A percentile compares a stretch with the other conserved stretches of the same genome.
phyloP scores from a whole-genome alignment of 1,140 invertebrate genomes.

The Metaphire vulgaris region DNA sequence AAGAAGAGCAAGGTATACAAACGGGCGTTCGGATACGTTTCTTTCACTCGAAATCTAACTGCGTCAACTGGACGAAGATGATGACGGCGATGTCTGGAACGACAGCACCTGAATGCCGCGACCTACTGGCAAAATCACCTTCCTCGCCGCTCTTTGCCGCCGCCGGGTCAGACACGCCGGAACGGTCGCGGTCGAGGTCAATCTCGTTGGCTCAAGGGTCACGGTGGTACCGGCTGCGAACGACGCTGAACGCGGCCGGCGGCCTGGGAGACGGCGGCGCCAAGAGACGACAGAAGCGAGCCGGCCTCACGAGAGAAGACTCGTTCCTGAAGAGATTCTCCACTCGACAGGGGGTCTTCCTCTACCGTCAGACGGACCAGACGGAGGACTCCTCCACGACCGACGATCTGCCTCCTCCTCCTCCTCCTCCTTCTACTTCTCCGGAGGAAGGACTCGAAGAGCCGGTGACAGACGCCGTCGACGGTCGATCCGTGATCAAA shows the following conservation, averaged over 20 bases:
- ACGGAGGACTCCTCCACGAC: constrained; percentile 22
- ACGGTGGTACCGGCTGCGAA: constrained; percentile 82
- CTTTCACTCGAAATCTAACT: not conserved
- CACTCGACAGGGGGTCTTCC: constrained; percentile 62
- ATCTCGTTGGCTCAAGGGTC: not conserved
- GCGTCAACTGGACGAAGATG: not conserved
- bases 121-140: not conserved
- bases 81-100: no score
- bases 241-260: constrained; percentile 81
- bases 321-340: constrained; percentile 89
- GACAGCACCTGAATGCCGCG: not conserved
- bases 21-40: not conserved
- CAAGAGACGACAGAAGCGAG: constrained; percentile 60
- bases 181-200: not conserved
- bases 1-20: no score
- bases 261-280: constrained; percentile 63
- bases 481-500: constrained; percentile 75
- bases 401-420: constrained; percentile 38
- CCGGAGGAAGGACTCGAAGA: constrained; percentile 54
- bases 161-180: not conserved
- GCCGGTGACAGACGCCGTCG: not conserved
- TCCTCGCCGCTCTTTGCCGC: not conserved
- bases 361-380: constrained; percentile 25
- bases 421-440: constrained; percentile 42
- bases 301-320: constrained; percentile 72